Base-by-base conservation (phyloP, 1,140 invertebrate genomes). In the Prorops nasuta region DNA sequence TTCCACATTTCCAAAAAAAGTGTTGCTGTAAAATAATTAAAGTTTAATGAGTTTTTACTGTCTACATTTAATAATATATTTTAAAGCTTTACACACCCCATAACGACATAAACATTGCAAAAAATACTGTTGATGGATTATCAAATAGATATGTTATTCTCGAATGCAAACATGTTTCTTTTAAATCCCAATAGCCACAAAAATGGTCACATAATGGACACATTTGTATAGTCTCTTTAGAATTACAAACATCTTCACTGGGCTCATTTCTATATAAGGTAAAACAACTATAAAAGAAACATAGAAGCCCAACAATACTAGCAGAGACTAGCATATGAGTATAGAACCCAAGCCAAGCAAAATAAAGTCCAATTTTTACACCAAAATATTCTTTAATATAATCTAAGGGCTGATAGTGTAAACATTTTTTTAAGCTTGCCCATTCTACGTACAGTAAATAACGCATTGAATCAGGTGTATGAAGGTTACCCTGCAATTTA, bases 291-390 rank as follows among this genome's bases (percentile, higher is more conserved):
- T 92, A 92, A 31, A 90, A 72, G 67, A 95, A 91, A 60, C 90
- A 92, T 3, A 87, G 71, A 1, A 94, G 63, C 2, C 93, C 93
- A 10, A 94, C 84, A 41, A 94, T 67, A 2, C 92, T 88, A 2
- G 94, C 89, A 3, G 90, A 84, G n/a, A 94, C 83, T 45, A 98
- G 72, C 86, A 96, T 92, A 37, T 89, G 86, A 0, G 96, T 98
- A 67, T 98, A 98, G 74, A 92, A 98, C 24, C 95, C 96, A 15
- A 98, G 77, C 96, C 96, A 98, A 3, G 94, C 94, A 72, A 98
- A 98, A 73, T 98, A 98, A 28, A 96, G 75, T 22, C 87, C 90
- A 56, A 95, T 92, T 79, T 96, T 96, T 20, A 95, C 92, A 8
- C 94, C 94, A 79, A 96, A 96, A 74, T 97, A 97, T 51, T 90